phyloP scores from a whole-genome alignment of 92 coral and sea anemone genomes.

The Umimayanthus chanpuru region DNA sequence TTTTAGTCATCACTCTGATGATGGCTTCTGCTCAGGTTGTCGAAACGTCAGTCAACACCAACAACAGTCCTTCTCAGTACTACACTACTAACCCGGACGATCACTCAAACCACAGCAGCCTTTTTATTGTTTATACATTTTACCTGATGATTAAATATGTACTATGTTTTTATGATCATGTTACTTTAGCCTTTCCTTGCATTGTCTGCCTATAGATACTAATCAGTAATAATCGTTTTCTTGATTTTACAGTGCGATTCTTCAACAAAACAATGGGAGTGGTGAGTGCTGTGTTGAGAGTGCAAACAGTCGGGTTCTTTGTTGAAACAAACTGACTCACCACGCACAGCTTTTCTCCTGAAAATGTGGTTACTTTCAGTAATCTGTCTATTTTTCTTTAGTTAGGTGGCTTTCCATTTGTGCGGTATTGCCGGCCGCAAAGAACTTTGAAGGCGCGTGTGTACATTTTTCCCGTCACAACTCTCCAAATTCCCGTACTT shows the following conservation, averaged over 20 bases:
- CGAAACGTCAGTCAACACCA: no score
- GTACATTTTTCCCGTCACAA: no score
- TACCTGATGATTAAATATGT: neutral
- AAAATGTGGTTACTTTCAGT: neutral
- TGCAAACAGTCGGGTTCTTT: neutral
- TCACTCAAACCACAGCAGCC: no score
- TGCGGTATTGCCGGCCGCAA: no score
- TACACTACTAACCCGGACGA: no score
- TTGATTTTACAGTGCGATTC: conserved; percentile 17
- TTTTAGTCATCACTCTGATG: no score
- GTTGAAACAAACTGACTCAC: neutral
- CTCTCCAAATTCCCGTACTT: no score
- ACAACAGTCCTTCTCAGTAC: no score
- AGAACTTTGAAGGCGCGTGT: no score
- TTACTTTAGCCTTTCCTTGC: neutral
- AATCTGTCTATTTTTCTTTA: neutral
- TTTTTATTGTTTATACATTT: no score
- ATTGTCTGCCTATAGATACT: neutral
- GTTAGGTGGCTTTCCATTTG: no score
- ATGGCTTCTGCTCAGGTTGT: no score
- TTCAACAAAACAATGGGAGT: conserved; percentile 26
- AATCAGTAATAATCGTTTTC: neutral
- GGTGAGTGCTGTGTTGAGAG: neutral
- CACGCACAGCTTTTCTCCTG: neutral
- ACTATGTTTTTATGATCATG: neutral